A percentile compares a stretch with the other conserved stretches of the same genome.
These are phyloP conservation scores for Buathra laborator DNA, from an alignment of 2,888 invertebrate species.

Conservation along the genomic window DNA sequence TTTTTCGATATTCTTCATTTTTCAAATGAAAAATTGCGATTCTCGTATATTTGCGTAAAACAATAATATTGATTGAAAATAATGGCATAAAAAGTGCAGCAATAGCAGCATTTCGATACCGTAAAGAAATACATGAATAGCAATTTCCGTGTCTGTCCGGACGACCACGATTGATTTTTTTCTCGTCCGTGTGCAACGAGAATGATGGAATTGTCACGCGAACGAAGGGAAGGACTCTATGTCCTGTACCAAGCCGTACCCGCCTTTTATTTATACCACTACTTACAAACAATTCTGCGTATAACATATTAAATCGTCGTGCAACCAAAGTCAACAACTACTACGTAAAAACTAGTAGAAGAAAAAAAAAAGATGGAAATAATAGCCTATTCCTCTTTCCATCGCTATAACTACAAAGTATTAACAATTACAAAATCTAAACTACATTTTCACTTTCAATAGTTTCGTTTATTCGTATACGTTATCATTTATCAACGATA, in stretches of 20 bases:
- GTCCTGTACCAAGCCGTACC: conserved; percentile 58
- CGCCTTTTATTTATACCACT: conserved; percentile 1
- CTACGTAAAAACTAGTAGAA: background rate
- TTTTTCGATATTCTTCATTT: background rate
- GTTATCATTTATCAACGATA: conserved; percentile 30
- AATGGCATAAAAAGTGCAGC: background rate
- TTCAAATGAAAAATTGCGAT: conserved; percentile 1
- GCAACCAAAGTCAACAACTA: conserved; percentile 15
- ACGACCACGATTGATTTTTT: conserved; percentile 59
- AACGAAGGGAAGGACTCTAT: conserved; percentile 41
- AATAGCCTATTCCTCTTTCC: conserved; percentile 9
- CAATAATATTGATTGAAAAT: background rate
- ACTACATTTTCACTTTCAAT: conserved; percentile 46
- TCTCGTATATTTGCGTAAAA: background rate
- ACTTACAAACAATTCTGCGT: background rate
- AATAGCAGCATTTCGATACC: background rate
- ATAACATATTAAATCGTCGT: conserved; percentile 23
- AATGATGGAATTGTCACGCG: conserved; percentile 63
- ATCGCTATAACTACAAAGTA: conserved; percentile 12
- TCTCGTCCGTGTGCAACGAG: conserved; percentile 31
- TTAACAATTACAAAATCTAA: conserved; percentile 45
- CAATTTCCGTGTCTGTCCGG: conserved; percentile 41
- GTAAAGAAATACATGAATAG: conserved; percentile 29
- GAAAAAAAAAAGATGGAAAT: background rate
- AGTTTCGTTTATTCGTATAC: conserved; percentile 52